Conservation (phyloP, 1,140 invertebrate genomes). For the Brachionus sp. region DNA sequence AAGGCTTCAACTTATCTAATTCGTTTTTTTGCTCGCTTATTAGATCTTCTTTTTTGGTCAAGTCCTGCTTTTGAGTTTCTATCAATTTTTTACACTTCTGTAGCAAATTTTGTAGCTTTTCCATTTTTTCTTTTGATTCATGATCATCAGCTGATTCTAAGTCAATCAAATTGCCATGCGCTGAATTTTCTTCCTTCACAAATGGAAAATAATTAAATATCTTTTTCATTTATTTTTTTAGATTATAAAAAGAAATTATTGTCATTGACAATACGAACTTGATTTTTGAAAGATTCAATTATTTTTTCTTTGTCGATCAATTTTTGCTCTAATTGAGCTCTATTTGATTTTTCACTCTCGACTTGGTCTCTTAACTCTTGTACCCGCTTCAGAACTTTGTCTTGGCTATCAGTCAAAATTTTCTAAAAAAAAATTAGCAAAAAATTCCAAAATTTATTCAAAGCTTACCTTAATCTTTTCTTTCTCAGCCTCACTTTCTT, state of each 20-base stretch:
- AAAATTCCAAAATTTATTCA: background rate
- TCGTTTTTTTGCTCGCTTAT: background rate
- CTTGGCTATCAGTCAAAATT: slow-evolving; percentile 41
- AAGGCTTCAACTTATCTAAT: background rate
- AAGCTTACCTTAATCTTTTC: slow-evolving; percentile 29
- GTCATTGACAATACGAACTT: background rate
- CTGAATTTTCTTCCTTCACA: background rate
- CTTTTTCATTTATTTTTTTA: background rate
- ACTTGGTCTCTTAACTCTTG: slow-evolving; percentile 29
- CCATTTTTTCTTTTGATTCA: slow-evolving; percentile 24
- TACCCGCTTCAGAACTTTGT: slow-evolving; percentile 22
- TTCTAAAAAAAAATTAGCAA: background rate
- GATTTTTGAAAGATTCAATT: slow-evolving; percentile 2
- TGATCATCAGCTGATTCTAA: background rate
- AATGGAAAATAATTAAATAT: background rate
- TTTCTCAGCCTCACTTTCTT: slow-evolving; percentile 18
- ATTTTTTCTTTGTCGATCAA: slow-evolving; percentile 30
- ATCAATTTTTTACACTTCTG: slow-evolving; percentile 14
- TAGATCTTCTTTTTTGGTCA: background rate
- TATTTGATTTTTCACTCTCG: background rate
- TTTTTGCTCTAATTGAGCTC: background rate
- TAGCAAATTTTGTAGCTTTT: slow-evolving; percentile 13
- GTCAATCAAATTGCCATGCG: background rate
- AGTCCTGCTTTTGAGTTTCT: slow-evolving; percentile 27
- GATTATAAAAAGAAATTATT: background rate